A percentile compares a stretch with the other conserved stretches of the same genome.
phyloP scores from a whole-genome alignment of 1,140 invertebrate species.

The Apis dorsata region DNA sequence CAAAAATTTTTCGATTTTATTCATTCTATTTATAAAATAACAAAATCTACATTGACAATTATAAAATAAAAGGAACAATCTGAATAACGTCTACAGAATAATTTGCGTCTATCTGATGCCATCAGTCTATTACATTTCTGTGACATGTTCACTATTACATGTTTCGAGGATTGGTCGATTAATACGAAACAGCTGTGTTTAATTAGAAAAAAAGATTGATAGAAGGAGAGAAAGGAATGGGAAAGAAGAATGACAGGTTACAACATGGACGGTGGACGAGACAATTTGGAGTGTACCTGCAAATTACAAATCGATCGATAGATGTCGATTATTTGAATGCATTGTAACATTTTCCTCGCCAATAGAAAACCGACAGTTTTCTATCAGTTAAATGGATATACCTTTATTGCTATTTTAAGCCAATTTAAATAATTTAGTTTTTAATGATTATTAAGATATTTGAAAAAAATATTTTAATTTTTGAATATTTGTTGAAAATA shows the following conservation, averaged over 20 bases:
- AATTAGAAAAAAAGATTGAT: not conserved
- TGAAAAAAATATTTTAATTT: too few species aligned
- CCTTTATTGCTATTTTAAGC: too few species aligned
- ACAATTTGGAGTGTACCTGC: not conserved
- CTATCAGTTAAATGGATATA: too few species aligned
- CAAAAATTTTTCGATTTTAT: too few species aligned
- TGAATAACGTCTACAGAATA: slow-evolving; percentile 12
- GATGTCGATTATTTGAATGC: not conserved
- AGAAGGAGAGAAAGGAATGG: not conserved
- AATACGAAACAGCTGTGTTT: not conserved
- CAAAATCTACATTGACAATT: too few species aligned
- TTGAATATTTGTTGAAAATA: too few species aligned
- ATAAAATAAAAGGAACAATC: not conserved
- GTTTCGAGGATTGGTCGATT: not conserved
- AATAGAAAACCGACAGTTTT: not conserved
- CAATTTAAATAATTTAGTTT: too few species aligned
- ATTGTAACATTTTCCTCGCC: not conserved
- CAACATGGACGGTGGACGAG: not conserved
- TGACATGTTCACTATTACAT: not conserved
- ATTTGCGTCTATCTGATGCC: not conserved
- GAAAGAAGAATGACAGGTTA: not conserved
- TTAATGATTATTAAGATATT: too few species aligned
- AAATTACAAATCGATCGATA: slow-evolving; percentile 35
- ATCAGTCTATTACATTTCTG: slow-evolving; percentile 7
- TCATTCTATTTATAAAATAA: too few species aligned